Percentiles rank a stretch among this genome's conserved stretches.
phyloP scores from a whole-genome alignment of 2,888 invertebrate genomes.

The Timandra comae region DNA sequence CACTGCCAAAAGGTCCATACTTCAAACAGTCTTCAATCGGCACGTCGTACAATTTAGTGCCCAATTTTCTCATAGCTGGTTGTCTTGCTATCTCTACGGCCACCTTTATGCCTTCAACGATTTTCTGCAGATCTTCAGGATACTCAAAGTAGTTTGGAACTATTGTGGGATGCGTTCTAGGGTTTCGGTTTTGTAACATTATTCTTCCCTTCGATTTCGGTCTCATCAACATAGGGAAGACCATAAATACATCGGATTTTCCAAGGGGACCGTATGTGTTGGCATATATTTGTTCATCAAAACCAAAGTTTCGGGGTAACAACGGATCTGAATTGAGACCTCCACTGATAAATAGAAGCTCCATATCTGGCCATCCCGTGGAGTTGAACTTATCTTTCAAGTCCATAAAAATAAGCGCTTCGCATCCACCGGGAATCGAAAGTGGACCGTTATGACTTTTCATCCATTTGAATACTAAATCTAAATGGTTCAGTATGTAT shows the following conservation, averaged over 20 bases:
- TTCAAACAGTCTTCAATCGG: constrained; percentile 78
- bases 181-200: constrained; percentile 82
- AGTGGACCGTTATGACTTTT: constrained; percentile 71
- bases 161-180: constrained; percentile 82
- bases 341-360: constrained; percentile 77
- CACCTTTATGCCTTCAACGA: constrained; percentile 79
- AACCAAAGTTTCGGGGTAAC: constrained; percentile 70
- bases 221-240: constrained; percentile 83
- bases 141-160: constrained; percentile 87
- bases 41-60: constrained; percentile 76
- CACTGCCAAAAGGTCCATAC: constrained; percentile 76
- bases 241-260: constrained; percentile 60
- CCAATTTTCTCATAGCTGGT: constrained; percentile 75
- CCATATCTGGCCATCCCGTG: constrained; percentile 80
- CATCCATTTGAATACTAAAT: constrained; percentile 73
- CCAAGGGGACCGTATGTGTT: constrained; percentile 59
- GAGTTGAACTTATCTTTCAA: constrained; percentile 73
- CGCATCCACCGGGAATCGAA: constrained; percentile 81
- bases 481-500: constrained; percentile 54
- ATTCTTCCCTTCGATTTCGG: constrained; percentile 84
- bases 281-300: constrained; percentile 60
- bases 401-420: constrained; percentile 80
- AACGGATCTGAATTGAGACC: constrained; percentile 69
- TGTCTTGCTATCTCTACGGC: constrained; percentile 76
- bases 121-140: constrained; percentile 78